Evolutionary conservation across 2,888 invertebrate species (phyloP), one percentile per base, ranked within the genome.

Genomic region (Macrophya alboannulata): DNA sequence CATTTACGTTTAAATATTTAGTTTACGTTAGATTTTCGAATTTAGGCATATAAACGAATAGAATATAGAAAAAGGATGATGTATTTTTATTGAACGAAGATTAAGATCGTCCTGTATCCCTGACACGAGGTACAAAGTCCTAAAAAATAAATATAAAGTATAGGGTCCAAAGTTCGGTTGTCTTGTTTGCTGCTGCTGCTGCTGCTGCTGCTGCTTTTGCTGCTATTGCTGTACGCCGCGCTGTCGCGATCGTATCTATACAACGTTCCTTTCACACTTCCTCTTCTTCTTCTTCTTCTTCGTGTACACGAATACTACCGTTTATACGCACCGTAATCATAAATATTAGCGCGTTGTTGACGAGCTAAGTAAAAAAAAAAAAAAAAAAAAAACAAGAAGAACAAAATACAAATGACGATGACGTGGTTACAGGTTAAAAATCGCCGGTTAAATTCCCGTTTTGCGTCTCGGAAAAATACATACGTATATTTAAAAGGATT

Each of bases 151-250:
- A 48, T 77, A 48, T 55, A 12, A 17, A 5, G 1, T 55, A 5
- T 55, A 55, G 12, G 37, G 77, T 77, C 48, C 77, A 51, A 77
- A 55, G 77, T 77, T 77, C 77, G 51, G 21, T 12, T 76, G 12
- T 76, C 76, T 76, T 48, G 45, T 76, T 76, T 10, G 48, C 45
- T 65, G 25, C 6, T 72, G 43, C 45, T 12, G 21, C 31, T 31
- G 9, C 9, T 9, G 40, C 5, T 21, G n/a, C 8, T 72, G 3
- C 37, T 17, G 6, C 12, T 31, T 4, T 9, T 43, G 51, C 51
- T n/a, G 31, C 12, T 31, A 15, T 9, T 43, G 51, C 51, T n/a
- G 31, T 31, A n/a, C 55, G 55, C 17, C 55, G 55, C 1, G 31
- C 31, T 31, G 31, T 31, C 31, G 31, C 31, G 31, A 31, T 31